phyloP scores from a whole-genome alignment of 2,113 vertebrate species.

The Stictonetta naevosa region DNA sequence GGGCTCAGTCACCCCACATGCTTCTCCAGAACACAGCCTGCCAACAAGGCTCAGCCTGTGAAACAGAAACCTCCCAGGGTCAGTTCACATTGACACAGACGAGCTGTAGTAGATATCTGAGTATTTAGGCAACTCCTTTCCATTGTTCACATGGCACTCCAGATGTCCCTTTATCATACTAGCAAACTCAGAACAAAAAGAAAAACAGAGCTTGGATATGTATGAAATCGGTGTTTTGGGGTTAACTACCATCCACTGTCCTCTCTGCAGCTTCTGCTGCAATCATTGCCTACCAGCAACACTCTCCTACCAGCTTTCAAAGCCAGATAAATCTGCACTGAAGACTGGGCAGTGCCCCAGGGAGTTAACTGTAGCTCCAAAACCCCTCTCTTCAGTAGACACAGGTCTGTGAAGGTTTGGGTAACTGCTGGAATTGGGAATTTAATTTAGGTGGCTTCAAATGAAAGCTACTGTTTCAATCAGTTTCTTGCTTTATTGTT shows the following conservation, averaged over 20 bases:
- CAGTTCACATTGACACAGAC: background rate
- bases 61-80: background rate
- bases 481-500: background rate
- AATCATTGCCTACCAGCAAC: background rate
- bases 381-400: background rate
- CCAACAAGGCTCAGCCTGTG: accelerated
- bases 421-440: background rate
- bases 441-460: background rate
- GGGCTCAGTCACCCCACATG: accelerated
- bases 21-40: background rate
- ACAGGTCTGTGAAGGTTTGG: background rate
- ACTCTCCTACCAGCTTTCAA: background rate
- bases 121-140: background rate
- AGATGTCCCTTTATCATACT: background rate
- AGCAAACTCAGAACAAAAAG: background rate
- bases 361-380: background rate
- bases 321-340: background rate
- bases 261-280: background rate
- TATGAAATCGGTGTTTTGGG: background rate
- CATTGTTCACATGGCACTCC: background rate
- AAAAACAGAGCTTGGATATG: background rate
- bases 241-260: background rate
- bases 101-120: background rate
- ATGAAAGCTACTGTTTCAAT: background rate
- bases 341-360: background rate